These are phyloP conservation scores for Stichopus horrens DNA, from an alignment of 53 echinoderm and acorn worm genomes.

Conservation along the genomic window DNA sequence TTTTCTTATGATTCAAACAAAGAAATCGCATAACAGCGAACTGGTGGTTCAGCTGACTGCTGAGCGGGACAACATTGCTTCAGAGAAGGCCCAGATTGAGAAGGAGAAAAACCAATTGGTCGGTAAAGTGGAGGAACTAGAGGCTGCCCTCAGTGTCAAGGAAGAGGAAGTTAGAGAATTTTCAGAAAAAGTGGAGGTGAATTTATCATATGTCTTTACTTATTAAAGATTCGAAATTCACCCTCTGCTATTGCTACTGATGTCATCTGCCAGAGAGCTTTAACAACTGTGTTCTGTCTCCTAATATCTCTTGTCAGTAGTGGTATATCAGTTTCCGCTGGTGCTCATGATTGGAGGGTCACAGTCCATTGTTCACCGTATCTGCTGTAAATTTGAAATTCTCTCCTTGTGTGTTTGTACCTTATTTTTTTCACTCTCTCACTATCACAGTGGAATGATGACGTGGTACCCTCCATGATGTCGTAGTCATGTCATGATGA, in stretches of 20 bases:
- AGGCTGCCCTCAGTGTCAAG: conserved; percentile 41
- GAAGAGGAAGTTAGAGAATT: conserved; percentile 32
- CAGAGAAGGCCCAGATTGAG: conserved; percentile 34
- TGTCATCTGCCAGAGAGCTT: too few relatives aligned
- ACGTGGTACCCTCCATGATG: too few relatives aligned
- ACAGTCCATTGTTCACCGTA: too few relatives aligned
- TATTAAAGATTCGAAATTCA: too few relatives aligned
- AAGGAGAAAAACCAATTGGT: conserved; percentile 41
- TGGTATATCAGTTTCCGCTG: too few relatives aligned
- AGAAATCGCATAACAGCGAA: conserved; percentile 53
- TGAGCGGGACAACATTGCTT: conserved; percentile 40
- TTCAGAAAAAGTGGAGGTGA: conserved; percentile 41
- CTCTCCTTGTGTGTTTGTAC: too few relatives aligned
- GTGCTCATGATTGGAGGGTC: too few relatives aligned
- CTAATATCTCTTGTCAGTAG: too few relatives aligned
- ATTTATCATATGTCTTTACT: background rate
- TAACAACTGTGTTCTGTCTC: too few relatives aligned
- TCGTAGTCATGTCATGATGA: too few relatives aligned
- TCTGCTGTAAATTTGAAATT: too few relatives aligned
- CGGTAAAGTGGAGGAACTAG: conserved; percentile 38
- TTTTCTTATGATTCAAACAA: conserved; percentile 86
- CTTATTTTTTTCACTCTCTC: background rate
- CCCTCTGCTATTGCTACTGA: too few relatives aligned
- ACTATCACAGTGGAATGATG: background rate
- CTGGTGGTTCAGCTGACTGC: conserved; percentile 48